These are phyloP conservation scores for Latrodectus geometricus DNA, from an alignment of 1,140 invertebrate genomes.

Conservation along the genomic window DNA sequence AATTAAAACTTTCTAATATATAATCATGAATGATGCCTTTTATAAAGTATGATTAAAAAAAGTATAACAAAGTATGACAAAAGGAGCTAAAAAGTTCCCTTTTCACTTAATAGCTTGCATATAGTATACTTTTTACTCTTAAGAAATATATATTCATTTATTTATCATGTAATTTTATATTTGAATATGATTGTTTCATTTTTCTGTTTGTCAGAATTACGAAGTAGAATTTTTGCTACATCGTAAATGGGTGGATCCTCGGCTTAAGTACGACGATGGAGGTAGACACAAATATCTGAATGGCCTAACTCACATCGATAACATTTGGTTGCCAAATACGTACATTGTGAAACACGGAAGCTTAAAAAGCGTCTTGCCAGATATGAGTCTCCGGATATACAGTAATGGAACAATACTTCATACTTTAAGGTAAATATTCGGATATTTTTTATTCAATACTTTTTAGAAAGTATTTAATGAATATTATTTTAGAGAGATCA, in stretches of 20 bases:
- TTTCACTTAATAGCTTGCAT: no score
- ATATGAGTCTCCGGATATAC: constrained; percentile 88
- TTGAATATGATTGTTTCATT: neutral
- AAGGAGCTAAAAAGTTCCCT: no score
- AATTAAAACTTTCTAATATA: no score
- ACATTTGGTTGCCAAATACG: constrained; percentile 91
- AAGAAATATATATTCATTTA: no score
- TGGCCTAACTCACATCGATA: constrained; percentile 88
- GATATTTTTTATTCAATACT: no score
- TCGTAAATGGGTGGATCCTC: constrained; percentile 89
- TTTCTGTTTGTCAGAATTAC: constrained; percentile 80
- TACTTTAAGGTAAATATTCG: constrained; percentile 75
- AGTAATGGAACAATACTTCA: constrained; percentile 92
- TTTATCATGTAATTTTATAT: no score
- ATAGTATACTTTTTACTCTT: no score
- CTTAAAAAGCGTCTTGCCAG: constrained; percentile 90
- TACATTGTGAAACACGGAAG: constrained; percentile 93
- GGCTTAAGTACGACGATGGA: constrained; percentile 85
- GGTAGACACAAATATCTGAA: constrained; percentile 88
- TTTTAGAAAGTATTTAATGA: no score
- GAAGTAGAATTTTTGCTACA: constrained; percentile 91
- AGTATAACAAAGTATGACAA: no score
- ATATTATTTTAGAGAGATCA: no score
- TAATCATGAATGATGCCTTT: no score
- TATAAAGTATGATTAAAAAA: no score